These are phyloP conservation scores for Stenolophus ochropezus DNA, from an alignment of 2,888 invertebrate genomes.

Conservation along the genomic window DNA sequence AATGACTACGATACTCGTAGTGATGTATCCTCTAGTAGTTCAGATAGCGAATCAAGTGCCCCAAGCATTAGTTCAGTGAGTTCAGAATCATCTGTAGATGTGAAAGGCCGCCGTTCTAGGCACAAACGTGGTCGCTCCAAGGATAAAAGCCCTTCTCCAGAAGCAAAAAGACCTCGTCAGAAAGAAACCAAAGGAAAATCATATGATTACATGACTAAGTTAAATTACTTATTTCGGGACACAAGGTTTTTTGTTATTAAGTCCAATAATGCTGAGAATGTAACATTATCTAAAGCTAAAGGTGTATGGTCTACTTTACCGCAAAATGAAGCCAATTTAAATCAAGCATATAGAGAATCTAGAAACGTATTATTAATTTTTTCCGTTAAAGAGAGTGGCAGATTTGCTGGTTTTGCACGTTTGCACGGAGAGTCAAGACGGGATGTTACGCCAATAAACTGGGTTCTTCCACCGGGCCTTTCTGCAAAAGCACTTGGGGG, in stretches of 20 bases:
- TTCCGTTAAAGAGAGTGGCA: constrained; percentile 98
- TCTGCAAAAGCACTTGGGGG: constrained; percentile 95
- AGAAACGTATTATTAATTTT: constrained; percentile 96
- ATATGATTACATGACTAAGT: constrained; percentile 90
- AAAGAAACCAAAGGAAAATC: constrained; percentile 77
- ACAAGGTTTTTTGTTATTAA: constrained; percentile 97
- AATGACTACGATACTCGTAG: constrained; percentile 89
- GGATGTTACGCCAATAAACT: constrained; percentile 91
- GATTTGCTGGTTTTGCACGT: constrained; percentile 95
- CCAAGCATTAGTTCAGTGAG: constrained; percentile 88
- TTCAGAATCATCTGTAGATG: constrained; percentile 78
- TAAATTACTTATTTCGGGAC: constrained; percentile 95
- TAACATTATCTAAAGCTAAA: constrained; percentile 94
- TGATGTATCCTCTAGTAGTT: constrained; percentile 90
- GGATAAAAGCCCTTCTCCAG: constrained; percentile 70
- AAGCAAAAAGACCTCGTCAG: constrained; percentile 70
- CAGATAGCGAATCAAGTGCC: constrained; percentile 80
- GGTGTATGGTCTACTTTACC: constrained; percentile 99
- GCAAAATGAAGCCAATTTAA: constrained; percentile 96
- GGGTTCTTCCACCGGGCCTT: constrained; percentile 95
- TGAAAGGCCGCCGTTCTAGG: constrained; percentile 75
- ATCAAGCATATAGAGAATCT: constrained; percentile 94
- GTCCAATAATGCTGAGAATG: constrained; percentile 98
- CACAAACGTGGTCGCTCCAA: constrained; percentile 76
- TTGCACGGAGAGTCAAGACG: constrained; percentile 91